A percentile compares a stretch with the other conserved stretches of the same genome.
Conservation (phyloP, 2,113 vertebrate genomes). For the Sminthopsis crassicaudata region DNA sequence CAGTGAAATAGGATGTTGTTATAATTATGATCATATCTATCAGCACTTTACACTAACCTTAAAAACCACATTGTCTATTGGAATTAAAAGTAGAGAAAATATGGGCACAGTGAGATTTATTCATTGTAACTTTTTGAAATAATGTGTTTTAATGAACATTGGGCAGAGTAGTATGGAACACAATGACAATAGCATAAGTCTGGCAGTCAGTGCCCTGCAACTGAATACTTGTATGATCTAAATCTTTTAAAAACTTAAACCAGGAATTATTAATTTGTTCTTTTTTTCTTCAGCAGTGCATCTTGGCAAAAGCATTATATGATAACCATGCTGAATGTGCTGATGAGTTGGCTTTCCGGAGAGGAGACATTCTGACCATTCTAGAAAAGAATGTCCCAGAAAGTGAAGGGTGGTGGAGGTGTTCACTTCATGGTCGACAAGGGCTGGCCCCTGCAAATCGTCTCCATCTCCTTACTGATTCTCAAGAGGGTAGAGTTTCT, state of each 20-base stretch:
- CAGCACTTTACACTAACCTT: neutral
- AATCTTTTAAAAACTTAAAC: neutral
- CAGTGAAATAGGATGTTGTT: neutral
- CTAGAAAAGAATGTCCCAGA: conserved; percentile 86
- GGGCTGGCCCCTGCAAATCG: conserved; percentile 95
- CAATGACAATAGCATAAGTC: neutral
- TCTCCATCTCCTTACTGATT: conserved; percentile 85
- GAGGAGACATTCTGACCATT: conserved; percentile 92
- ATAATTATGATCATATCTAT: neutral
- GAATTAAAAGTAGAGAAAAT: neutral
- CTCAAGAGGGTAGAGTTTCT: conserved; percentile 35
- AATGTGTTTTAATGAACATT: neutral
- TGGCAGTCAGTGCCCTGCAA: neutral
- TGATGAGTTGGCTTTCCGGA: conserved; percentile 93
- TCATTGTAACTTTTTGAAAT: neutral
- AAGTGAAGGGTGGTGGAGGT: conserved; percentile 95
- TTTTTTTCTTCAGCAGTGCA: conserved; percentile 81
- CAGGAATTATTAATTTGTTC: accelerated
- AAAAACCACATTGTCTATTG: neutral
- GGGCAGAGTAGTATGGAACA: neutral
- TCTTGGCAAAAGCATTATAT: conserved; percentile 93
- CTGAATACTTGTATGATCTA: neutral
- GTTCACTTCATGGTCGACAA: conserved; percentile 89
- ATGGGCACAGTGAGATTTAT: neutral
- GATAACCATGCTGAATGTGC: conserved; percentile 94